Evolutionary conservation across 92 coral and sea anemone species (phyloP), one percentile per base, ranked within the genome.

Genomic region (Zoanthus sansibaricus): DNA sequence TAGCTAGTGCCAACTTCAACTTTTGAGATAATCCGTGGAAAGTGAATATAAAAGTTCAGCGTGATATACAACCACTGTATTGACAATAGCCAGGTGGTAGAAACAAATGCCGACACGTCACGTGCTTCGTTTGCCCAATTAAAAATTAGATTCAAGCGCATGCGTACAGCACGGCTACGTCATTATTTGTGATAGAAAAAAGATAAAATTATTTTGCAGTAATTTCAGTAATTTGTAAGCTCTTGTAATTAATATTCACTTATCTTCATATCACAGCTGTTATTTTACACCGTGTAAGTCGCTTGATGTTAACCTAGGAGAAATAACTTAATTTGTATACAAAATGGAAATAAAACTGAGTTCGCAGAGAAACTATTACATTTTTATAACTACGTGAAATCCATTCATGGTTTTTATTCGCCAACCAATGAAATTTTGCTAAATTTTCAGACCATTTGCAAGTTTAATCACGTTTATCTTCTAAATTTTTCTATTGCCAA

Each of bases 41-140:
- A 94, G 86, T 94, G 94, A 89, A 91, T 91, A 93, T 14, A 59
- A 90, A 90, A 88, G 93, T 93, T 83, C 96, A 90, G 93, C 96
- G 98, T 90, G 98, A 91, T 93, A 83, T 89, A 84, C 89, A 78
- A 93, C 93, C 88, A 87, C 14, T 70, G 85, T 71, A 76, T 74
- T 68, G 92, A 88, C 88, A 94, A 95, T 87, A 90, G 89, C 99
- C 99, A 97, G 99, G 99, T 97, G 98, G 98, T 93, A 86, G 82
- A 90, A 92, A 91, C 96, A 94, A 92, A 90, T 90, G 92, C 93
- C 92, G 93, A 87, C 76, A 88, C 49, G 73, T 67, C 99, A 97
- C 95, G 95, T 97, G 99, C 87, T 80, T 54, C 13, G 30, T 52
- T 49, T 72, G 45, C 72, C 98, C 99, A 97, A 97, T 97, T 37